Base-by-base conservation (phyloP, 2,888 invertebrate species). In the Phyllotreta striolata region DNA sequence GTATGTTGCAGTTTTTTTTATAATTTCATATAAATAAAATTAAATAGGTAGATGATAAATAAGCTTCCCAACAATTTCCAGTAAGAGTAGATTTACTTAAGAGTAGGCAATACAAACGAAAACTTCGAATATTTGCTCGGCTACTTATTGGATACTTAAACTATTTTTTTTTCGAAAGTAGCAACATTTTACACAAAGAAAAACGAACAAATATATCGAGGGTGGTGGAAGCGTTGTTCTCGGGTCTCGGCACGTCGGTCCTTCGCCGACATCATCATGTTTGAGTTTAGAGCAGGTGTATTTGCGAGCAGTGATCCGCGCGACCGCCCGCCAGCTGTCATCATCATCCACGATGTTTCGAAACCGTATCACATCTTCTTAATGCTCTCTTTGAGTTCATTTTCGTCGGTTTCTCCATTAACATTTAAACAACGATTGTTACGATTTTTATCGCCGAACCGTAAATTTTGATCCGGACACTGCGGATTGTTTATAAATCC, bases 201-300 rank as follows among this genome's bases (percentile, higher is more conserved):
- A 44, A 44, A 44, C 7, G 12, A 14, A 12, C 10, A 7, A n/a
- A 44, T 10, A 44, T n/a, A n/a, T 44, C 35, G 12, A 49, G 49
- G 49, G 49, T 34, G 35, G 49, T 49, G 49, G 49, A 24, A 24
- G 24, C 24, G 24, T 49, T 49, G 49, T 44, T 49, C 37, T 35
- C 41, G 39, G 43, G 38, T 34, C 58, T 65, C 57, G 52, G 69
- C 62, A 66, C 66, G 66, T 71, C 65, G 67, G 63, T 65, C 37
- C 51, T 51, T 65, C 43, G 40, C 59, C 44, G 56, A 38, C 46
- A 43, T 60, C 62, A 63, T 64, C 66, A 55, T 66, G 68, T 64
- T 70, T 70, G 72, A 78, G 75, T 79, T 78, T 78, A 24, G 79
- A 72, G 79, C 79, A 80, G 79, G 79, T 80, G 79, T 79, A 80